These are phyloP conservation scores for Ceratosolen fusciceps DNA, from an alignment of 1,140 invertebrate genomes.

Conservation along the genomic window DNA sequence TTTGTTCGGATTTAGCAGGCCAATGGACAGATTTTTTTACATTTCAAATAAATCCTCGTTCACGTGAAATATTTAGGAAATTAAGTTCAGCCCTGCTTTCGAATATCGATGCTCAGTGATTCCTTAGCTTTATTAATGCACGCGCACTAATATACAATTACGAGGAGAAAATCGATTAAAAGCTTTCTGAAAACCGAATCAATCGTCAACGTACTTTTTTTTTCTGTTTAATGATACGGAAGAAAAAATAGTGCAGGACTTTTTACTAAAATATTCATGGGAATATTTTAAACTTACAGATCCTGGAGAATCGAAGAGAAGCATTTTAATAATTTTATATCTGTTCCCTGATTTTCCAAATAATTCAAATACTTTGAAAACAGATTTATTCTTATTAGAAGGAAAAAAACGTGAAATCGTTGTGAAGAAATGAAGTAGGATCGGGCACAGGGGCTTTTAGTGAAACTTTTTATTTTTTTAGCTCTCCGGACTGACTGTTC, in stretches of 20 bases:
- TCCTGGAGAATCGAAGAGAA: background rate
- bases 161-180: too few relatives aligned
- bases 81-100: too few relatives aligned
- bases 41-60: too few relatives aligned
- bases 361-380: background rate
- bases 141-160: too few relatives aligned
- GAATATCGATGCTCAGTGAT: too few relatives aligned
- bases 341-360: background rate
- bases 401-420: background rate
- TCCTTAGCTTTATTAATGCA: too few relatives aligned
- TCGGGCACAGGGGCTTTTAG: background rate
- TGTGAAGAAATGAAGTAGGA: background rate
- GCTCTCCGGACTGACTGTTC: background rate
- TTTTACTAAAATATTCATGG: background rate
- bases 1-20: too few relatives aligned
- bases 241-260: background rate
- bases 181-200: too few relatives aligned
- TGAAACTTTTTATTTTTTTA: slow-evolving; percentile 6
- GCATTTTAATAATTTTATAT: background rate
- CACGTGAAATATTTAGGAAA: too few relatives aligned
- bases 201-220: too few relatives aligned
- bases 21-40: too few relatives aligned
- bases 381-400: background rate
- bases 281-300: background rate
- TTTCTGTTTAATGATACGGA: too few relatives aligned